Evolutionary conservation across 2,113 vertebrate genomes (phyloP).

Genomic region (Pheucticus melanocephalus): DNA sequence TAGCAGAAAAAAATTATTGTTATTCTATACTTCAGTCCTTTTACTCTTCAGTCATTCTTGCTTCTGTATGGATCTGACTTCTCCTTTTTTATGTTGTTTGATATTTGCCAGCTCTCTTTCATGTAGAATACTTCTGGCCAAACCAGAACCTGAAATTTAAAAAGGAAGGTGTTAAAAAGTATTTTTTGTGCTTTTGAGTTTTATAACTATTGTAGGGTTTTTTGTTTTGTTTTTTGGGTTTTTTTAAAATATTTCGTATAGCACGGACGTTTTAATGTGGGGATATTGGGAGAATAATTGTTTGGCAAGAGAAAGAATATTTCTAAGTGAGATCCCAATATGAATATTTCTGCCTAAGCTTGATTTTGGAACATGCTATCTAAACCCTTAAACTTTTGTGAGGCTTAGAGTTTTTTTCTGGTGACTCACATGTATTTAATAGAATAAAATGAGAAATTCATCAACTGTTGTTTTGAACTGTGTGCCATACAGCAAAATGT

Average conservation of each 20-base stretch:
- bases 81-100: not conserved
- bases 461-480: not conserved
- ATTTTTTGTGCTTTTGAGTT: not conserved
- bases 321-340: conserved; percentile 65
- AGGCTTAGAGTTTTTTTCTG: conserved; percentile 57
- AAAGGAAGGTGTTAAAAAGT: not conserved
- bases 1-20: not conserved
- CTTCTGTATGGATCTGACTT: not conserved
- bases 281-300: conserved; percentile 55
- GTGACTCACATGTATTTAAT: conserved; percentile 56
- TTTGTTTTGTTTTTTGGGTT: no score
- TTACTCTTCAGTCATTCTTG: no score
- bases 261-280: conserved; percentile 36
- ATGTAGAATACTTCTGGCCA: not conserved
- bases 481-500: not conserved
- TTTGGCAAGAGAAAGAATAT: conserved; percentile 56
- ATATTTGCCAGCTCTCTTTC: not conserved
- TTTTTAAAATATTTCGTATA: not conserved
- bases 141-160: not conserved
- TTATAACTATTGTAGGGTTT: not conserved
- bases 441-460: conserved; percentile 8
- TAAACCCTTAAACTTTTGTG: conserved; percentile 61
- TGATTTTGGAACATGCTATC: conserved; percentile 53
- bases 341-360: conserved; percentile 61
- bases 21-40: not conserved